Conservation (phyloP, 2,888 invertebrate species). For the Drosophila dives region DNA sequence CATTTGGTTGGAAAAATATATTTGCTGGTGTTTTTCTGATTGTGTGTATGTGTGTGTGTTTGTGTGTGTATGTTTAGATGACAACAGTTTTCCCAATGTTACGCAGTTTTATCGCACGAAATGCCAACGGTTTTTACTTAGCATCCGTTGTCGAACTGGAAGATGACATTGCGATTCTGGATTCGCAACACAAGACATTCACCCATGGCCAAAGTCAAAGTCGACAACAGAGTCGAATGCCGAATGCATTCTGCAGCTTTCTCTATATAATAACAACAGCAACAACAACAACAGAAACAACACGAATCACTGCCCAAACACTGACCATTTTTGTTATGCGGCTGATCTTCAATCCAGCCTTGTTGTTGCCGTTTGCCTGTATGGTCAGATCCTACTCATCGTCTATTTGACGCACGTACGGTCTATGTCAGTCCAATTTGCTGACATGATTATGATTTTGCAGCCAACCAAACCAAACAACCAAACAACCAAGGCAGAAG, state of each 20-base stretch:
- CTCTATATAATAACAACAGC: constrained; percentile 32
- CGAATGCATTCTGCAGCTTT: constrained; percentile 56
- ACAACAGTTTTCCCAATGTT: constrained; percentile 50
- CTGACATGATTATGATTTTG: constrained; percentile 81
- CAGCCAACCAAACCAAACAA: constrained; percentile 47
- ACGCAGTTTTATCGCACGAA: constrained; percentile 73
- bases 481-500: constrained; percentile 54
- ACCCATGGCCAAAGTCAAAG: constrained; percentile 59
- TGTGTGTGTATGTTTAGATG: constrained; percentile 34
- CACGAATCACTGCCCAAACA: constrained; percentile 28
- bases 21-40: background rate
- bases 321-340: constrained; percentile 42
- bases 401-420: constrained; percentile 77
- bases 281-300: constrained; percentile 1
- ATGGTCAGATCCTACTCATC: constrained; percentile 74
- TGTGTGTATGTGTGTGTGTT: background rate
- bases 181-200: constrained; percentile 61
- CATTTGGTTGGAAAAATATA: constrained; percentile 42
- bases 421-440: constrained; percentile 79
- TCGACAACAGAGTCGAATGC: constrained; percentile 19
- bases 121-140: constrained; percentile 66
- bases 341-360: constrained; percentile 61
- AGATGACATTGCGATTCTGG: constrained; percentile 67
- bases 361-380: constrained; percentile 22
- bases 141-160: constrained; percentile 76